Percentiles rank a stretch among this genome's conserved stretches.
Evolutionary conservation across 2,888 invertebrate genomes (phyloP).

Genomic region (Netelia fuscicornis): DNA sequence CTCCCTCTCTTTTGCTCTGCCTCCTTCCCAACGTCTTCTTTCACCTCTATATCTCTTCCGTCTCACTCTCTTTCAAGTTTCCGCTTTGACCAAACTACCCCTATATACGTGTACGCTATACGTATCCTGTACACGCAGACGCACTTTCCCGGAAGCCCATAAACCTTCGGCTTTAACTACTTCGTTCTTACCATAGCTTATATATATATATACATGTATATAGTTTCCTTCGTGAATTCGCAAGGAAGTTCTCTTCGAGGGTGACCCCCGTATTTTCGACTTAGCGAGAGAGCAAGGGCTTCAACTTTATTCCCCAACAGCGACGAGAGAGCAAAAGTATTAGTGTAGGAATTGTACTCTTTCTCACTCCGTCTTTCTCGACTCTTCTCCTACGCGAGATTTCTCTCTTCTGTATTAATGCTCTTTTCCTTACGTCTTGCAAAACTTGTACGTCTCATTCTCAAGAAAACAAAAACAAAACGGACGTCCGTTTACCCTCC

Average conservation of each 20-base stretch:
- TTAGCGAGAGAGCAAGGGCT: slow-evolving; percentile 50
- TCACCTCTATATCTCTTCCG: slow-evolving; percentile 16
- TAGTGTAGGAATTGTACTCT: slow-evolving; percentile 10
- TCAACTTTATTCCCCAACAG: slow-evolving; percentile 54
- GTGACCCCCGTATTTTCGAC: slow-evolving; percentile 61
- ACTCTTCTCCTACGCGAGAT: slow-evolving; percentile 42
- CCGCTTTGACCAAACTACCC: slow-evolving; percentile 55
- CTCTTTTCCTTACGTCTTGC: background rate
- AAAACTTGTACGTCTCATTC: background rate
- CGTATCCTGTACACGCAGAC: slow-evolving; percentile 56
- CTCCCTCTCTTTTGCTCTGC: slow-evolving; percentile 19
- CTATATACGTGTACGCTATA: slow-evolving; percentile 30
- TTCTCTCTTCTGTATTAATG: slow-evolving; percentile 18
- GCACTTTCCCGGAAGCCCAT: slow-evolving; percentile 58
- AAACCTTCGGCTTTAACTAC: slow-evolving; percentile 62
- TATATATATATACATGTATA: slow-evolving; percentile 2
- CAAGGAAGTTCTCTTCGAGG: slow-evolving; percentile 46
- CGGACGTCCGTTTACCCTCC: background rate
- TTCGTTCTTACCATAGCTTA: slow-evolving; percentile 34
- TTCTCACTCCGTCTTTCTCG: slow-evolving; percentile 24
- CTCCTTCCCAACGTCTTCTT: background rate
- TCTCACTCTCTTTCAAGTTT: slow-evolving; percentile 48
- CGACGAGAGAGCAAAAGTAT: slow-evolving; percentile 46
- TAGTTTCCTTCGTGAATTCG: slow-evolving; percentile 46
- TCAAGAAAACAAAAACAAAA: slow-evolving; percentile 33